phyloP scores from a whole-genome alignment of 2,888 invertebrate species.

The Mythimna vitellina region DNA sequence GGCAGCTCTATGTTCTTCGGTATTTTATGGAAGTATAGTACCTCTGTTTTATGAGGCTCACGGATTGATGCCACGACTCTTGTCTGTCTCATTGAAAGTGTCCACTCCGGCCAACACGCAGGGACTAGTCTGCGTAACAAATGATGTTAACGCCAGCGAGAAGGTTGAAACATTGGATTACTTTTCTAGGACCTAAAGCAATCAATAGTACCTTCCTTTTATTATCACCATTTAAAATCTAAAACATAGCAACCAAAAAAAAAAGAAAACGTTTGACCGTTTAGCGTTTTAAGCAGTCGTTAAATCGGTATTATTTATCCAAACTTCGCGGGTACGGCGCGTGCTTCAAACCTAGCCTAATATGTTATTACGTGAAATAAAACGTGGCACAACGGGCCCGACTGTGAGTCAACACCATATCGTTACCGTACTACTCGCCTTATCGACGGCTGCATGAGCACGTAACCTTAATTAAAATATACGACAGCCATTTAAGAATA shows the following conservation, averaged over 20 bases:
- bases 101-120: no score
- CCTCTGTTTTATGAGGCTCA: no score
- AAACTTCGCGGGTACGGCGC: constrained; percentile 76
- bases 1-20: no score
- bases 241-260: constrained; percentile 43
- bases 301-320: constrained; percentile 84
- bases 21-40: no score
- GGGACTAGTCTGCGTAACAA: no score
- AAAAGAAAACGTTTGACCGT: constrained; percentile 66
- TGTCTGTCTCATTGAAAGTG: no score
- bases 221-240: background rate
- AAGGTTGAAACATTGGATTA: no score
- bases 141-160: no score
- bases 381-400: constrained; percentile 76
- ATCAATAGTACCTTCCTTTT: background rate
- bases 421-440: constrained; percentile 77
- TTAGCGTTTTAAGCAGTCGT: constrained; percentile 78
- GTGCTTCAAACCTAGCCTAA: constrained; percentile 79
- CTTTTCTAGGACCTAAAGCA: background rate
- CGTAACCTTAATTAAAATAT: constrained; percentile 87
- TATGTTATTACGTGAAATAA: constrained; percentile 89
- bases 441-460: constrained; percentile 84
- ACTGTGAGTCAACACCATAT: constrained; percentile 69
- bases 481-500: constrained; percentile 84
- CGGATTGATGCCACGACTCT: no score